These are phyloP conservation scores for Spatulosminthurus flaviceps DNA, from an alignment of 2,888 invertebrate species.

Conservation along the genomic window DNA sequence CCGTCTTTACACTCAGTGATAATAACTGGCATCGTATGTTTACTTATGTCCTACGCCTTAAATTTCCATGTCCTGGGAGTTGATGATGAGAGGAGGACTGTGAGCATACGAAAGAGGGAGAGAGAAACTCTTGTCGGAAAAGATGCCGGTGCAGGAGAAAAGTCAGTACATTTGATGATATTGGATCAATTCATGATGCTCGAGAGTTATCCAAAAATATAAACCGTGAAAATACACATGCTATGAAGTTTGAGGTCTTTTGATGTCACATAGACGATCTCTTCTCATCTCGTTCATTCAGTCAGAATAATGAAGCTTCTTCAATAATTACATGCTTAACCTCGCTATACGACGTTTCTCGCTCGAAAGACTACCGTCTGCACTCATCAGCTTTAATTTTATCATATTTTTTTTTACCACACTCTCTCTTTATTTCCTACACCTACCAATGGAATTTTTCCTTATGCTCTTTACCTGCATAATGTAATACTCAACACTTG, in stretches of 20 bases:
- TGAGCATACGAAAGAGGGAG: not conserved
- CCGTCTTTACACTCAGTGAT: not conserved
- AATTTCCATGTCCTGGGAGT: not conserved
- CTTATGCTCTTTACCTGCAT: constrained; percentile 14
- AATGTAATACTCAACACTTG: constrained; percentile 6
- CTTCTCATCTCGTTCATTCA: constrained; percentile 47
- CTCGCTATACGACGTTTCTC: not conserved
- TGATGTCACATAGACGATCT: constrained; percentile 49
- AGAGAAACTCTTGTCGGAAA: not conserved
- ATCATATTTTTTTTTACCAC: constrained; percentile 18
- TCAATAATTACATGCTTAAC: constrained; percentile 47
- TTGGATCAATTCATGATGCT: constrained; percentile 7
- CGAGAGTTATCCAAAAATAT: constrained; percentile 21
- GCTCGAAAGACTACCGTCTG: not conserved
- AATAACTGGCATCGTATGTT: not conserved
- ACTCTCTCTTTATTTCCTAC: not conserved
- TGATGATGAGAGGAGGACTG: not conserved
- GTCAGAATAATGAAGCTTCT: constrained; percentile 53
- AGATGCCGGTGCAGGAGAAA: constrained; percentile 19
- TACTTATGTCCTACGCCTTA: not conserved
- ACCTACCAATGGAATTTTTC: not conserved
- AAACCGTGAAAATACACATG: constrained; percentile 20
- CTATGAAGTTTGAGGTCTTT: constrained; percentile 31
- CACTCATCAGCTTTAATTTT: not conserved
- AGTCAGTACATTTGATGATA: constrained; percentile 16